These are phyloP conservation scores for Orthosia gothica DNA, from an alignment of 2,888 invertebrate species.

Conservation along the genomic window DNA sequence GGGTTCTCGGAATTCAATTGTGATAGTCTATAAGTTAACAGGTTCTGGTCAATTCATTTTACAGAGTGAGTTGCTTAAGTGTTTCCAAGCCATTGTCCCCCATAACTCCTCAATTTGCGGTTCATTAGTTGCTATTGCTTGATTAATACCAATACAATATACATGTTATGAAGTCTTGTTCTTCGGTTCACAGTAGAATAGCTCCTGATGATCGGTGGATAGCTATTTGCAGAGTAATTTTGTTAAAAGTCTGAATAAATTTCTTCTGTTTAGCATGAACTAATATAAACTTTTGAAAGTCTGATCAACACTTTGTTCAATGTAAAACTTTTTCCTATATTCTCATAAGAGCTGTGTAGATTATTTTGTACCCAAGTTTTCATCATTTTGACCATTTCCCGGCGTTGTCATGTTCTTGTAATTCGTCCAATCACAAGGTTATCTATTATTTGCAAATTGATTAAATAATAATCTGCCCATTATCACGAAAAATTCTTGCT, in stretches of 20 bases:
- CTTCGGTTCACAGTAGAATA: neutral
- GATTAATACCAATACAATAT: neutral
- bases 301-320: neutral
- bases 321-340: neutral
- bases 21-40: neutral
- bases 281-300: neutral
- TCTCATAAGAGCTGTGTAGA: neutral
- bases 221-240: neutral
- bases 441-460: slow-evolving; percentile 22
- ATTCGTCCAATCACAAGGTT: slow-evolving; percentile 23
- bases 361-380: neutral
- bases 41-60: neutral
- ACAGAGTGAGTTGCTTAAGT: neutral
- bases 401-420: neutral
- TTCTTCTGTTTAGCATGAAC: neutral
- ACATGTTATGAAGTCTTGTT: neutral
- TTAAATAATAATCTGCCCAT: slow-evolving; percentile 32
- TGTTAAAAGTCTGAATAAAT: neutral
- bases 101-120: neutral
- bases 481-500: slow-evolving; percentile 26
- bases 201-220: neutral
- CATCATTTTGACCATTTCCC: neutral
- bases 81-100: neutral
- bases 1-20: neutral
- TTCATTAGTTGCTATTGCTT: neutral